Conservation (phyloP, 2,797 vertebrate genomes). For the Molossus alvarezi region DNA sequence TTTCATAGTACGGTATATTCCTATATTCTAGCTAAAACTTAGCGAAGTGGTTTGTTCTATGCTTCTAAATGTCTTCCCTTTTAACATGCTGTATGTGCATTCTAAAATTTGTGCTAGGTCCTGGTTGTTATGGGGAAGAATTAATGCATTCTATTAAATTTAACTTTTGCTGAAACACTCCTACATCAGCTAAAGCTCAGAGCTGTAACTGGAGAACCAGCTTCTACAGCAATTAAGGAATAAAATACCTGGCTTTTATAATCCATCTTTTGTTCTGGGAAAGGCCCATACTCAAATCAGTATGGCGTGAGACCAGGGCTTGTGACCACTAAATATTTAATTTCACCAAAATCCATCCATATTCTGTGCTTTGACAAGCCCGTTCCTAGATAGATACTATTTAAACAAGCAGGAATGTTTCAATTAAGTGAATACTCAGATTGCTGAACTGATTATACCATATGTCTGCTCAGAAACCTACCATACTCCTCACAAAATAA, state of each 20-base stretch:
- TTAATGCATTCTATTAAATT: conserved; percentile 85
- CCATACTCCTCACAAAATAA: background rate
- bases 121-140: conserved; percentile 78
- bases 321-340: conserved; percentile 84
- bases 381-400: conserved; percentile 67
- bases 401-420: conserved; percentile 80
- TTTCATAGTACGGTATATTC: conserved; percentile 64
- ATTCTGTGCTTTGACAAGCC: conserved; percentile 73
- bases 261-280: conserved; percentile 84
- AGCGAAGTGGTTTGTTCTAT: conserved; percentile 69
- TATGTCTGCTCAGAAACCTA: background rate
- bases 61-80: conserved; percentile 75
- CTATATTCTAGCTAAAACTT: conserved; percentile 57
- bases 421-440: conserved; percentile 66
- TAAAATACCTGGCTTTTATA: conserved; percentile 81
- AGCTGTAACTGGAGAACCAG: conserved; percentile 78
- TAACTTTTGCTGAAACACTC: conserved; percentile 85
- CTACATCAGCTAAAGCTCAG: conserved; percentile 80
- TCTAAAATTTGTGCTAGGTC: conserved; percentile 78
- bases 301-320: conserved; percentile 72
- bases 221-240: conserved; percentile 83
- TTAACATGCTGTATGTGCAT: conserved; percentile 77
- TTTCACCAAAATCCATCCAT: conserved; percentile 77
- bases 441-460: conserved; percentile 4
- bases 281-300: conserved; percentile 78